phyloP scores from a whole-genome alignment of 2,888 invertebrate species.

The Parnassius mnemosyne region DNA sequence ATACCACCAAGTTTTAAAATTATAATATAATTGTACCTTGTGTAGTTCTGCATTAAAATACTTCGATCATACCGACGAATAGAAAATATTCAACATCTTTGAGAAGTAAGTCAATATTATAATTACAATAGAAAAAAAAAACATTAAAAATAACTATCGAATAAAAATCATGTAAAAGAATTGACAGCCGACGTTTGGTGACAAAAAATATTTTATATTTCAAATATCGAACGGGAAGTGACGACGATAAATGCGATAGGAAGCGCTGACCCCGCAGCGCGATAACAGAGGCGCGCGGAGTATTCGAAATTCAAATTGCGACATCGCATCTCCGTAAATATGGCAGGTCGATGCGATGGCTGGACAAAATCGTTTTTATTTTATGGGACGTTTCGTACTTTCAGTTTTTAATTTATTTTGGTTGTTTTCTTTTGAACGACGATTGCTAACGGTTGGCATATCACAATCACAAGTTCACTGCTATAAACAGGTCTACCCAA shows the following conservation, averaged over 20 bases:
- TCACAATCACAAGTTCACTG: no score
- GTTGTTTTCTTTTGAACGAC: no score
- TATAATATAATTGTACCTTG: background rate
- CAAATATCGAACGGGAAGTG: slow-evolving; percentile 56
- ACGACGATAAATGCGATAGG: slow-evolving; percentile 57
- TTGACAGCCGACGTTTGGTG: slow-evolving; percentile 8
- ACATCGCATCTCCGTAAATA: slow-evolving; percentile 46
- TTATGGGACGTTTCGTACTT: background rate
- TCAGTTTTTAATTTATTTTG: no score
- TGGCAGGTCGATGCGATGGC: slow-evolving; percentile 31
- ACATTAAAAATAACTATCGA: background rate
- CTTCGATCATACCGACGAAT: no score
- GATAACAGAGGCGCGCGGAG: slow-evolving; percentile 45
- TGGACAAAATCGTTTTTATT: slow-evolving; percentile 17
- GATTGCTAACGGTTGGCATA: no score
- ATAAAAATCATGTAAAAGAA: background rate
- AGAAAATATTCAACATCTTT: background rate
- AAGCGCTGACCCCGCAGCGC: slow-evolving; percentile 62
- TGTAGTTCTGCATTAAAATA: no score
- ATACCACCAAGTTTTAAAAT: no score
- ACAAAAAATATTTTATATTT: slow-evolving; percentile 43
- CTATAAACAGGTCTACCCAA: no score
- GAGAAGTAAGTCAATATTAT: background rate
- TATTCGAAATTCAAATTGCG: slow-evolving; percentile 53
- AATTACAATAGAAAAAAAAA: background rate